Percentiles rank a stretch among this genome's conserved stretches.
phyloP scores from a whole-genome alignment of 2,113 vertebrate species.

The Neolamprologus fasciatus region DNA sequence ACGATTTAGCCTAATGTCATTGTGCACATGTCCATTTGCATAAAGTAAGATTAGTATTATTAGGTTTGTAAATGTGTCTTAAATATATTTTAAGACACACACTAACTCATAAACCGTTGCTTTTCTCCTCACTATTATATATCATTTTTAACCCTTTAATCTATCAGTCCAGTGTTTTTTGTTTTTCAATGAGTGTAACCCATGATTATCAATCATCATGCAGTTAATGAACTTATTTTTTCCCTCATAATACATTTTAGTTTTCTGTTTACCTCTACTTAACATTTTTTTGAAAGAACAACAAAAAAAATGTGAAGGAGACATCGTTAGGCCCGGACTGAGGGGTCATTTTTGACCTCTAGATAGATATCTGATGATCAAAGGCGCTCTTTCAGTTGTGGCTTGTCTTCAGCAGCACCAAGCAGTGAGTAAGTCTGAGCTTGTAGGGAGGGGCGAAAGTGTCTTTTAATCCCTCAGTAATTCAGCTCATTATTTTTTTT shows the following conservation, averaged over 20 bases:
- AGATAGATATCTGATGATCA: not conserved
- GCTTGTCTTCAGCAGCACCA: not conserved
- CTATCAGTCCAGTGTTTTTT: not conserved
- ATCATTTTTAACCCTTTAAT: not conserved
- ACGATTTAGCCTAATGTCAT: not conserved
- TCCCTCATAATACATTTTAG: not conserved
- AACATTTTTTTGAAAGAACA: not conserved
- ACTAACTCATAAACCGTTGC: not conserved
- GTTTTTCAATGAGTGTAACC: not conserved
- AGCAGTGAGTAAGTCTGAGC: not conserved
- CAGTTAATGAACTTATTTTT: not conserved
- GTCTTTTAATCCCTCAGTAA: conserved; percentile 16
- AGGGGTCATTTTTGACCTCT: not conserved
- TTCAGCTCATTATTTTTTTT: not conserved
- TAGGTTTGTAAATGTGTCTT: not conserved
- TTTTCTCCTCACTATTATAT: not conserved
- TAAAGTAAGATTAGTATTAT: not conserved
- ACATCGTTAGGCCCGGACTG: not conserved
- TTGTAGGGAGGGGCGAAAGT: not conserved
- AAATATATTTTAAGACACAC: not conserved
- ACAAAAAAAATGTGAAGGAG: not conserved
- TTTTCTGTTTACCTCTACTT: not conserved
- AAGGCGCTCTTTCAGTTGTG: not conserved
- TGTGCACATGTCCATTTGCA: not conserved
- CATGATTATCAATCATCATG: not conserved